Evolutionary conservation across 2,113 vertebrate genomes (phyloP).

Genomic region (Abramis brama): DNA sequence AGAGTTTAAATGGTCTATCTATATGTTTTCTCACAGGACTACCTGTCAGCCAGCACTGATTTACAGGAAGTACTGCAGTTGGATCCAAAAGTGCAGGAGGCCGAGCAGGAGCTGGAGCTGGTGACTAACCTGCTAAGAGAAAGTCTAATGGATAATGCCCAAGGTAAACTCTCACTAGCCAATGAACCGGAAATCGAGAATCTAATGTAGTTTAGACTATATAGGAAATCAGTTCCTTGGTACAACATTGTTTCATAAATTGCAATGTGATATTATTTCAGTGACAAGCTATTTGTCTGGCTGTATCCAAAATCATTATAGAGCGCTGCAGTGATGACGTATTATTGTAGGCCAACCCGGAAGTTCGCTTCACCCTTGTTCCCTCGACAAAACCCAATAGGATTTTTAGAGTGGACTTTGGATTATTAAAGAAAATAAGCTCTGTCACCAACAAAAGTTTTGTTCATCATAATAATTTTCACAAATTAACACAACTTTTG

Average conservation of each 20-base stretch:
- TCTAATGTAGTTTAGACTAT: background rate
- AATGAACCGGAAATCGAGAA: background rate
- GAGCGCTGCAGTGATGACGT: no score
- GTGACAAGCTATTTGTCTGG: no score
- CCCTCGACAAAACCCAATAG: no score
- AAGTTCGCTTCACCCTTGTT: no score
- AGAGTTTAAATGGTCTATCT: background rate
- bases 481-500: no score
- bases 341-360: no score
- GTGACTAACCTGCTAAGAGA: conserved; percentile 77
- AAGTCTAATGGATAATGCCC: conserved; percentile 60
- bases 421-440: no score
- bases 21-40: conserved; percentile 78
- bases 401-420: no score
- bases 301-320: no score
- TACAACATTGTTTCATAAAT: background rate
- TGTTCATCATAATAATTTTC: no score
- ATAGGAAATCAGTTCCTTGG: background rate
- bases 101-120: conserved; percentile 83
- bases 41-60: conserved; percentile 84
- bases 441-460: no score
- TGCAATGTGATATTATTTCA: no score
- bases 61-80: conserved; percentile 85
- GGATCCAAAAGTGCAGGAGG: conserved; percentile 83
- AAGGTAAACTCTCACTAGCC: conserved; percentile 23